Evolutionary conservation across 2,888 invertebrate species (phyloP), one percentile per base, ranked within the genome.

Genomic region (Habroteleia sp.): DNA sequence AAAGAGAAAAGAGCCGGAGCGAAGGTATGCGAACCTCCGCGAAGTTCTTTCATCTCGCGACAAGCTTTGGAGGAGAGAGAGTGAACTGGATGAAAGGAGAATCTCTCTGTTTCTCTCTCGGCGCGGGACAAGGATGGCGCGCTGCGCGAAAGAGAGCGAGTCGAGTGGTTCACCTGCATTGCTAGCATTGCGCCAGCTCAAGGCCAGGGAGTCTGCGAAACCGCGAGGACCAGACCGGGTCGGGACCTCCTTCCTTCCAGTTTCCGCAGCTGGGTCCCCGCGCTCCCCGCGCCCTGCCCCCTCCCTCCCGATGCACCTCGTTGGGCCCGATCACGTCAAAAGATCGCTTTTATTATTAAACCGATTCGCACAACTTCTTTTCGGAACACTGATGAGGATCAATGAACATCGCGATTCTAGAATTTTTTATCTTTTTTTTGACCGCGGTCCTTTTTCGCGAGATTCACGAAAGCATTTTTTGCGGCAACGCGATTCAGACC

Each of bases 91-190:
- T 74, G 81, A 83, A 82, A 84, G 82, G 78, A 80, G 82, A 79
- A n/a, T n/a, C n/a, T n/a, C n/a, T n/a, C n/a, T n/a, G n/a, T n/a
- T n/a, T n/a, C n/a, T n/a, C n/a, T n/a, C n/a, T 77, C 54, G 69
- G 52, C 44, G 69, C 68, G 76, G 39, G 65, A 76, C 48, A 33
- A 78, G 63, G 76, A 78, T 77, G 78, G 68, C 77, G 77, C 76
- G 83, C 84, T 46, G 72, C 73, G 77, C 66, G 80, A 80, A 80
- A 76, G 82, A 80, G 79, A 80, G 80, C 80, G 79, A 77, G 76
- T 78, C 80, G 84, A 86, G 86, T 84, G 87, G 88, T 88, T 88
- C 88, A 88, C 88, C 88, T 87, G 88, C 88, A 88, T 88, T 87
- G 86, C 87, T 85, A 85, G 85, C 87, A 87, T 87, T 87, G 87